Base-by-base conservation (phyloP, 2,113 vertebrate species). In the Corydoras sp. region DNA sequence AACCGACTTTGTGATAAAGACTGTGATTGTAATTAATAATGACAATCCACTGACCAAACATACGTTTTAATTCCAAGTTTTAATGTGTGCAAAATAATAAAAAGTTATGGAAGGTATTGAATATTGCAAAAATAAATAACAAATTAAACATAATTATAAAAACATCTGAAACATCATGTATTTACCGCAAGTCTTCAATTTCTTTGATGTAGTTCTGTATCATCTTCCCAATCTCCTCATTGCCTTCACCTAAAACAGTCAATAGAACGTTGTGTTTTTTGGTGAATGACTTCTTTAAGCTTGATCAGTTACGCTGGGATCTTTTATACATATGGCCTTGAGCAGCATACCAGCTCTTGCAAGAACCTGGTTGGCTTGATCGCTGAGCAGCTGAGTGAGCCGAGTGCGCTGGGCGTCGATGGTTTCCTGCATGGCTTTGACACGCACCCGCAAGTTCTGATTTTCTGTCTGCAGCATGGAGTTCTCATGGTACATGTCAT, bases 371-470 rank as follows among this genome's bases (percentile, higher is more conserved):
- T 93, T 95, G 79, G 94, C 97, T 82, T 97, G 95, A 65, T 98
- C 92, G 4, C 94, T 94, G 71, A 97, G 81, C 5, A 98, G 86
- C 71, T 95, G 95, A 0, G 96, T 98, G 82, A 96, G 90, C 30
- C 96, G 84, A 12, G 89, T 88, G 73, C 94, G 88, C 80, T 97
- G 81, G 0, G 88, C 91, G 31, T 98, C 95, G 0, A 98, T 88
- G 0, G 97, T 98, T 84, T 98, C 95, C 79, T 99, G 97, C 97
- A 99, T 98, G 63, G 97, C 97, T 85, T 99, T 99, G 76, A 98
- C 92, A 69, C 96, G 88, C 56, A 95, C 90, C 3, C 97, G 90
- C 70, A 99, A 87, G 83, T 99, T 96, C 81, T 92, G 91, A 81
- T 96, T 98, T 82, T 99, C 97, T 0, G 93, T 96, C 81, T 98